A percentile compares a stretch with the other conserved stretches of the same genome.
Conservation (phyloP, 2,888 invertebrate genomes). For the Amiota communis region DNA sequence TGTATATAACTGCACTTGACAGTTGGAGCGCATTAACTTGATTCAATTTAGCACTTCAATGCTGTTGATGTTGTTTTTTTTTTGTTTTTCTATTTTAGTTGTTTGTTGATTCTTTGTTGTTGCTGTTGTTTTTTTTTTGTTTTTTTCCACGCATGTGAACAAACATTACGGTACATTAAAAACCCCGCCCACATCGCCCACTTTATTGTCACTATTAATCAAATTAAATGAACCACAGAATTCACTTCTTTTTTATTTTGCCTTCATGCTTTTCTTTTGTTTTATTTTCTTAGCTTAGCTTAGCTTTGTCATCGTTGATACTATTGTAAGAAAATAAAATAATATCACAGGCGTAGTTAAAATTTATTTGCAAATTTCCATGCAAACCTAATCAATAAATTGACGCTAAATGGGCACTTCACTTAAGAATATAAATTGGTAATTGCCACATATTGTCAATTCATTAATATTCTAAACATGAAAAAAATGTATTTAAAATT, state of each 20-base stretch:
- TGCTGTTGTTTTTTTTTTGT: background rate
- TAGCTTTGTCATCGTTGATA: background rate
- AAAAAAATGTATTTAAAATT: too few species aligned
- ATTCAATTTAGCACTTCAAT: slow-evolving; percentile 56
- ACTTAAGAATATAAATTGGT: background rate
- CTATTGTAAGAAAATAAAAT: background rate
- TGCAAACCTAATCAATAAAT: background rate
- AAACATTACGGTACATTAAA: background rate
- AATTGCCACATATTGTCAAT: background rate
- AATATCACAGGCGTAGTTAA: background rate
- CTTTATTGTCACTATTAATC: slow-evolving; percentile 32
- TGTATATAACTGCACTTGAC: slow-evolving; percentile 65
- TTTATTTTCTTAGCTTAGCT: background rate
- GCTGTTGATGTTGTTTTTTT: background rate
- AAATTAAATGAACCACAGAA: slow-evolving; percentile 46
- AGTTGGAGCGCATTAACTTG: slow-evolving; percentile 64
- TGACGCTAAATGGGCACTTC: background rate
- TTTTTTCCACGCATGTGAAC: background rate
- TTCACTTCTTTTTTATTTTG: background rate
- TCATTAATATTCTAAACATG: too few species aligned
- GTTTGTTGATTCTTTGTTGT: too few species aligned
- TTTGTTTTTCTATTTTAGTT: too few species aligned
- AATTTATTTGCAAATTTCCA: background rate
- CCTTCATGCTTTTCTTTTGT: background rate
- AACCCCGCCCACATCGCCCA: background rate